Evolutionary conservation across 2,888 invertebrate genomes (phyloP).

Genomic region (Agrochola macilenta): DNA sequence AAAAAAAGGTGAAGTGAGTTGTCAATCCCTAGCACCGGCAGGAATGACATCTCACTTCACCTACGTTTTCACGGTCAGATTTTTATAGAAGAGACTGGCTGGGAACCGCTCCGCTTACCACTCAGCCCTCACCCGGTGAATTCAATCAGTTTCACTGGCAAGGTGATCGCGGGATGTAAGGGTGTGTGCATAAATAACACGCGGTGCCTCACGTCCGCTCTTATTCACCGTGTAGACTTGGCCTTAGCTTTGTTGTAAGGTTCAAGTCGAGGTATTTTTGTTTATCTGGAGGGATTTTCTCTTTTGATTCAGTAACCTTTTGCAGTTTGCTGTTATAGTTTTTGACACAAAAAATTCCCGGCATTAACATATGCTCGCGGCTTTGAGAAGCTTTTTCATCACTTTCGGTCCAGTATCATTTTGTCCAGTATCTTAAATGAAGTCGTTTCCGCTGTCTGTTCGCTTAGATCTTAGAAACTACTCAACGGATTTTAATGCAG

Average conservation of each 20-base stretch:
- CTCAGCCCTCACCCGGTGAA: constrained; percentile 66
- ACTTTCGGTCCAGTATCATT: background rate
- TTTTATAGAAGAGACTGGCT: background rate
- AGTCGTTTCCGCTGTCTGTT: no score
- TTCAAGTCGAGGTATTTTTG: background rate
- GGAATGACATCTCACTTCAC: no score
- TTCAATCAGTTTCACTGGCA: constrained; percentile 86
- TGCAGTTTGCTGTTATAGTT: background rate
- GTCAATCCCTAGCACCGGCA: no score
- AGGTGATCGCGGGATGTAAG: constrained; percentile 79
- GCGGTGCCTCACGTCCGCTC: constrained; percentile 72
- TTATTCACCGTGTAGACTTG: constrained; percentile 64
- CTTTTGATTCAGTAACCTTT: background rate
- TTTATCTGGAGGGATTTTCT: no score
- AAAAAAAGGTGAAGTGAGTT: no score
- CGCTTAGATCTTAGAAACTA: no score
- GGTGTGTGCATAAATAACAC: constrained; percentile 86
- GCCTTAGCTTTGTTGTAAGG: constrained; percentile 21
- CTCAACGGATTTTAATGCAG: no score
- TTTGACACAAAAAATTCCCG: background rate
- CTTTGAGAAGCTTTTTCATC: background rate
- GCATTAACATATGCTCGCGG: background rate
- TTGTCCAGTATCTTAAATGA: background rate
- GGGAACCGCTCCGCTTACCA: constrained; percentile 68
- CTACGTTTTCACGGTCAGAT: no score